These are phyloP conservation scores for Notothenia coriiceps DNA, from an alignment of 2,113 vertebrate genomes.

Conservation along the genomic window DNA sequence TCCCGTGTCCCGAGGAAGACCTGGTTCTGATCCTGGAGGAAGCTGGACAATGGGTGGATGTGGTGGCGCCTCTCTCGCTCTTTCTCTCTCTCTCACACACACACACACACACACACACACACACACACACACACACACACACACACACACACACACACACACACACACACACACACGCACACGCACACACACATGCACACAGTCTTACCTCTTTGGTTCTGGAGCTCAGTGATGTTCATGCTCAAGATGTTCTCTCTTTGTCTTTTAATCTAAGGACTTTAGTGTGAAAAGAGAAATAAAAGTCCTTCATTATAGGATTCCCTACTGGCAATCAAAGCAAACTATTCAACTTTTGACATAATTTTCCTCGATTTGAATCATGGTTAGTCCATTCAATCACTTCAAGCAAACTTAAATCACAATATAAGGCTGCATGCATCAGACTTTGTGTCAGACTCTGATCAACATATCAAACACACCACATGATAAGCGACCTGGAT, in stretches of 20 bases:
- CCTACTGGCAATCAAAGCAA: background rate
- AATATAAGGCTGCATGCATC: background rate
- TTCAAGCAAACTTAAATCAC: background rate
- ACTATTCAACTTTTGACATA: background rate
- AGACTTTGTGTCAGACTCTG: background rate
- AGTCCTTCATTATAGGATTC: background rate
- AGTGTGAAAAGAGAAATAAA: background rate
- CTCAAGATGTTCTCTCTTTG: slow-evolving; percentile 37
- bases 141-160: no score
- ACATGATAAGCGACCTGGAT: background rate
- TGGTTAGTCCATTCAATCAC: background rate
- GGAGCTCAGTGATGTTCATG: background rate
- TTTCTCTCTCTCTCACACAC: slow-evolving; percentile 2
- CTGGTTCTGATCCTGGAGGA: slow-evolving; percentile 67
- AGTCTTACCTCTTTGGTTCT: slow-evolving; percentile 10
- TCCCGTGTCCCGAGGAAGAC: slow-evolving; percentile 70
- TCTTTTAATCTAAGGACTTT: slow-evolving; percentile 14
- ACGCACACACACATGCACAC: background rate
- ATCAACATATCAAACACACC: no score
- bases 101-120: slow-evolving; percentile 4
- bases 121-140: no score
- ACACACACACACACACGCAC: no score
- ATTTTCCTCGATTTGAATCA: background rate
- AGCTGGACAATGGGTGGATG: slow-evolving; percentile 84
- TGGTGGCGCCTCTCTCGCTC: slow-evolving; percentile 59